These are phyloP conservation scores for Baccha elongata DNA, from an alignment of 2,888 invertebrate genomes.

Conservation along the genomic window DNA sequence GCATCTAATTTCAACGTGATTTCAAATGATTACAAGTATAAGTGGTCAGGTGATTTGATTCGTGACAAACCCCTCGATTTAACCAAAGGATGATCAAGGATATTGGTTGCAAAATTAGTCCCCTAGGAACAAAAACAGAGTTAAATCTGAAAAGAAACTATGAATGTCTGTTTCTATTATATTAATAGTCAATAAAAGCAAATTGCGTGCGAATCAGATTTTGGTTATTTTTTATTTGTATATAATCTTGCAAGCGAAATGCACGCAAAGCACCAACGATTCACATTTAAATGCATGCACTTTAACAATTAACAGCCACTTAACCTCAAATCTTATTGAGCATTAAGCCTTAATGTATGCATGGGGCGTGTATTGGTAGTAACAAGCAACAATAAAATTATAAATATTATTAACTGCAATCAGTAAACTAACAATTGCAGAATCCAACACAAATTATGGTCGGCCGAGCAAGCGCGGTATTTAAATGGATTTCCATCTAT, in stretches of 20 bases:
- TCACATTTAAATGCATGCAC: conserved; percentile 77
- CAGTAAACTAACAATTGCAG: conserved; percentile 55
- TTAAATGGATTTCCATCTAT: conserved; percentile 60
- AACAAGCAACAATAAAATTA: conserved; percentile 63
- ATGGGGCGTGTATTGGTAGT: conserved; percentile 55
- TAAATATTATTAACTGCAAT: conserved; percentile 68
- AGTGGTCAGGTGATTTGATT: too few species aligned
- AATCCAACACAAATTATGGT: conserved; percentile 28
- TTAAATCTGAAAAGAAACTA: too few species aligned
- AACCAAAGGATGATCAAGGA: too few species aligned
- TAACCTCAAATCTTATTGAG: conserved; percentile 69
- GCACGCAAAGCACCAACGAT: conserved; percentile 52
- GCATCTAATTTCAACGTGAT: too few species aligned
- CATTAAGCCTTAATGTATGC: conserved; percentile 68
- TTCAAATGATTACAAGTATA: too few species aligned
- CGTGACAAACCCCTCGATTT: too few species aligned
- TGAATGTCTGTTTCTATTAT: too few species aligned
- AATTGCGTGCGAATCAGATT: background rate
- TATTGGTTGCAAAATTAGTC: too few species aligned
- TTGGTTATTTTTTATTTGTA: background rate
- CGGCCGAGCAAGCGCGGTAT: conserved; percentile 13
- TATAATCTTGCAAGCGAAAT: conserved; percentile 31
- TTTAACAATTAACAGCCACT: conserved; percentile 78
- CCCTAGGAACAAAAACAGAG: too few species aligned
- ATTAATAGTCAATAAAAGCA: too few species aligned